phyloP scores from a whole-genome alignment of 2,888 invertebrate genomes.

The Archaeoteleia sp. region DNA sequence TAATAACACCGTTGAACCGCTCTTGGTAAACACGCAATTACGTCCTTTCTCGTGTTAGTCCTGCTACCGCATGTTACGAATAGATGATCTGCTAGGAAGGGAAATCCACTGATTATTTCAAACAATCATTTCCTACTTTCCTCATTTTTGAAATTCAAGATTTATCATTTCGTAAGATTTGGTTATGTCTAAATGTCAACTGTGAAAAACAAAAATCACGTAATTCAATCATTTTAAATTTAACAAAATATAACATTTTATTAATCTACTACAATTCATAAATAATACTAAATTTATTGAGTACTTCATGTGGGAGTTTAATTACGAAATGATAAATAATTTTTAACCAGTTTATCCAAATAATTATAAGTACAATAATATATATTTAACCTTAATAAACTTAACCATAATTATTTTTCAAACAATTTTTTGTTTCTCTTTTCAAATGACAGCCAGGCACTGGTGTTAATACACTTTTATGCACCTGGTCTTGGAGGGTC shows the following conservation, averaged over 20 bases:
- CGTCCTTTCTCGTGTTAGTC: constrained; percentile 43
- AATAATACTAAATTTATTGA: no score
- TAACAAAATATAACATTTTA: no score
- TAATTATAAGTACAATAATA: no score
- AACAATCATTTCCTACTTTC: not conserved
- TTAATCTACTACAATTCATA: no score
- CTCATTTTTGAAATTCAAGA: not conserved
- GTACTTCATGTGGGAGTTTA: no score
- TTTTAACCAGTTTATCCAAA: no score
- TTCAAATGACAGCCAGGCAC: constrained; percentile 4
- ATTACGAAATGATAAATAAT: no score
- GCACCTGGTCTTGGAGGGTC: constrained; percentile 30
- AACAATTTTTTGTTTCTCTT: not conserved
- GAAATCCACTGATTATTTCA: not conserved
- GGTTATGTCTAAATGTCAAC: no score
- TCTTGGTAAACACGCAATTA: constrained; percentile 69
- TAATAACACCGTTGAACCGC: constrained; percentile 63
- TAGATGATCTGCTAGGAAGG: constrained; percentile 4
- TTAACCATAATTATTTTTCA: no score
- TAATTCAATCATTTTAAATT: no score
- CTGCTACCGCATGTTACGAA: constrained; percentile 45
- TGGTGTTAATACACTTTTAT: constrained; percentile 11
- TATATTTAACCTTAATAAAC: no score
- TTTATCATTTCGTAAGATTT: not conserved
- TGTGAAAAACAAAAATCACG: no score